These are phyloP conservation scores for Cassiopea xamachana DNA, from an alignment of 30 jellyfish, hydroid and myxozoan genomes.

Conservation along the genomic window DNA sequence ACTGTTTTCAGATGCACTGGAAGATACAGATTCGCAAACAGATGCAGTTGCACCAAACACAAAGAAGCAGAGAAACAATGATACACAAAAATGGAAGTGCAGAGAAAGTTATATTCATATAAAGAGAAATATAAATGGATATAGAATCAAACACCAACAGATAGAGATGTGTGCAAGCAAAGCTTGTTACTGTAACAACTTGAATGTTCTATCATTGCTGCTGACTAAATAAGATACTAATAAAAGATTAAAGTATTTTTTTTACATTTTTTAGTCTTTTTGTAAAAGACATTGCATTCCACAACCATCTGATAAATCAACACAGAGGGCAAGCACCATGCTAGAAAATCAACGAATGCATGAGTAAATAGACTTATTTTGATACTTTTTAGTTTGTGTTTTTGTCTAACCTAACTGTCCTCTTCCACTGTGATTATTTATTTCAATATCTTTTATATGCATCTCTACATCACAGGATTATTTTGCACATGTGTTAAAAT, in stretches of 20 bases:
- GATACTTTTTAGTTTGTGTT: not conserved
- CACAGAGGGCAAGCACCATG: conserved; percentile 70
- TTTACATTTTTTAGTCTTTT: conserved; percentile 78
- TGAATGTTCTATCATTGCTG: not conserved
- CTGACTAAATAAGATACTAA: not conserved
- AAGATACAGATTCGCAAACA: not conserved
- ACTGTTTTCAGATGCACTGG: not conserved
- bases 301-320: conserved; percentile 71
- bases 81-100: not conserved
- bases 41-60: too few species aligned
- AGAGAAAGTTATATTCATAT: not conserved
- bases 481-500: too few species aligned
- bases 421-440: too few species aligned
- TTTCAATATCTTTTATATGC: too few species aligned
- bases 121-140: too few species aligned
- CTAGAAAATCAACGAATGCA: conserved; percentile 86
- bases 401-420: too few species aligned
- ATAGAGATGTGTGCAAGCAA: too few species aligned
- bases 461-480: too few species aligned
- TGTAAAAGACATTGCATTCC: conserved; percentile 92
- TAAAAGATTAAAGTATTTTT: too few species aligned
- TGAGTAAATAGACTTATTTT: conserved; percentile 73
- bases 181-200: not conserved
- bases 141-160: too few species aligned
- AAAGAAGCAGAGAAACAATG: too few species aligned